These are phyloP conservation scores for Hephaestus fuliginosus DNA, from an alignment of 2,797 vertebrate species.

Conservation along the genomic window DNA sequence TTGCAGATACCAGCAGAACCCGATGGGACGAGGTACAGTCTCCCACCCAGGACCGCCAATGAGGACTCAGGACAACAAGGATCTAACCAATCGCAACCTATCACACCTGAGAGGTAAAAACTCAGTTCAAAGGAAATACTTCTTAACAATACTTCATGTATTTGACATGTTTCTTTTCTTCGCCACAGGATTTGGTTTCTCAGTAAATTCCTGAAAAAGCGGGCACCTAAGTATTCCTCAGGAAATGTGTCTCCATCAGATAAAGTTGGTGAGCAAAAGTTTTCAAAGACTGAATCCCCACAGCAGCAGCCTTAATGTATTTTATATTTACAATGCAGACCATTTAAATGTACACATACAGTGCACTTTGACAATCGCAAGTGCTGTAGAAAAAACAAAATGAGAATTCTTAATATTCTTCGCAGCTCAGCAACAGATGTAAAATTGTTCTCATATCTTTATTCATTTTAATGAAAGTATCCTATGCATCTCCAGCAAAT, in stretches of 20 bases:
- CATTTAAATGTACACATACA: background rate
- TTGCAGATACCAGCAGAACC: slow-evolving; percentile 55
- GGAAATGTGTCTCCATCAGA: slow-evolving; percentile 70
- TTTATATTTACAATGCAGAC: background rate
- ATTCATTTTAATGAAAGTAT: background rate
- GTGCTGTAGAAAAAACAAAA: too few relatives aligned
- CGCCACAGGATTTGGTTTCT: slow-evolving; percentile 78
- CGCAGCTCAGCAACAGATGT: background rate
- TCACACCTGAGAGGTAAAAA: slow-evolving; percentile 78
- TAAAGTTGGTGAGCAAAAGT: slow-evolving; percentile 69
- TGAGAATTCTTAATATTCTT: too few relatives aligned
- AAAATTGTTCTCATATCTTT: background rate
- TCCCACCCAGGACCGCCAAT: slow-evolving; percentile 69
- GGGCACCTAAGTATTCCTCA: slow-evolving; percentile 69
- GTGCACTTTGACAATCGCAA: too few relatives aligned
- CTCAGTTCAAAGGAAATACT: background rate
- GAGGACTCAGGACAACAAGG: slow-evolving; percentile 55
- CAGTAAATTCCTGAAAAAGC: slow-evolving; percentile 77
- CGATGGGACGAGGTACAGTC: slow-evolving; percentile 75
- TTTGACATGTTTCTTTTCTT: slow-evolving; percentile 38
- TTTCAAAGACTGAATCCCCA: background rate
- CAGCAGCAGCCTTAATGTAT: background rate
- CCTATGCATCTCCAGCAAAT: background rate
- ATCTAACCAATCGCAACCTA: slow-evolving; percentile 64
- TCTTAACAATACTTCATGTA: background rate